Percentiles rank a stretch among this genome's conserved stretches.
Evolutionary conservation across 2,888 invertebrate genomes (phyloP).

Genomic region (Marasmarcha lunaedactyla): DNA sequence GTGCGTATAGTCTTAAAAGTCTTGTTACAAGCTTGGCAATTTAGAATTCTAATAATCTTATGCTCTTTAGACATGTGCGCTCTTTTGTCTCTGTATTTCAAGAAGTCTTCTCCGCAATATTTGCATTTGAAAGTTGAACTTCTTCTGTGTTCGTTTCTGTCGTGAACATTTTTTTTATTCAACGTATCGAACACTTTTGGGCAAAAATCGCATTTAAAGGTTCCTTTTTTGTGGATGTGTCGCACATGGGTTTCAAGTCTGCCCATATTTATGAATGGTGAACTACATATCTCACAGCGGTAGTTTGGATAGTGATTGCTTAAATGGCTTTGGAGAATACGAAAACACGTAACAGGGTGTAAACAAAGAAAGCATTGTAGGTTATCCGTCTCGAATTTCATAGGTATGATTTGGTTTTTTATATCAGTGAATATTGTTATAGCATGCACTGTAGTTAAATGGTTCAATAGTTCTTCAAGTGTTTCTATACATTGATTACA

Average conservation of each 20-base stretch:
- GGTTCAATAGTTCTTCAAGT: constrained; percentile 26
- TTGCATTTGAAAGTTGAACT: constrained; percentile 25
- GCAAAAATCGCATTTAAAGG: constrained; percentile 28
- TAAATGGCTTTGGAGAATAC: constrained; percentile 32
- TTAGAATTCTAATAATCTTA: constrained; percentile 20
- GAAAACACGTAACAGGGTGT: constrained; percentile 20
- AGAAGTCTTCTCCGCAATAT: constrained; percentile 29
- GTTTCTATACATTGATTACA: constrained; percentile 22
- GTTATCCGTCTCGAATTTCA: constrained; percentile 28
- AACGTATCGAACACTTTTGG: constrained; percentile 31
- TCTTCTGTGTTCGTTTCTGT: background rate
- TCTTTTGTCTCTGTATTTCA: constrained; percentile 22
- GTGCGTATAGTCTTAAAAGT: constrained; percentile 21
- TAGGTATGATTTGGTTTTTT: constrained; percentile 35
- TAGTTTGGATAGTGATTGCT: constrained; percentile 27
- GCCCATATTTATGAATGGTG: constrained; percentile 26
- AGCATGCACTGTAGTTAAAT: constrained; percentile 26
- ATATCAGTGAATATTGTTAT: constrained; percentile 27
- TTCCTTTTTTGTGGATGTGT: constrained; percentile 16
- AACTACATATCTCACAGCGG: constrained; percentile 29
- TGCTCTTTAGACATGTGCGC: constrained; percentile 29
- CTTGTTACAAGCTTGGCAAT: constrained; percentile 31
- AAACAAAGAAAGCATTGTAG: constrained; percentile 30
- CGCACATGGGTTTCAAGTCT: constrained; percentile 18
- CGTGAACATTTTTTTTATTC: background rate